phyloP scores from a whole-genome alignment of 1,140 invertebrate genomes.

The Kradibia gibbosae region DNA sequence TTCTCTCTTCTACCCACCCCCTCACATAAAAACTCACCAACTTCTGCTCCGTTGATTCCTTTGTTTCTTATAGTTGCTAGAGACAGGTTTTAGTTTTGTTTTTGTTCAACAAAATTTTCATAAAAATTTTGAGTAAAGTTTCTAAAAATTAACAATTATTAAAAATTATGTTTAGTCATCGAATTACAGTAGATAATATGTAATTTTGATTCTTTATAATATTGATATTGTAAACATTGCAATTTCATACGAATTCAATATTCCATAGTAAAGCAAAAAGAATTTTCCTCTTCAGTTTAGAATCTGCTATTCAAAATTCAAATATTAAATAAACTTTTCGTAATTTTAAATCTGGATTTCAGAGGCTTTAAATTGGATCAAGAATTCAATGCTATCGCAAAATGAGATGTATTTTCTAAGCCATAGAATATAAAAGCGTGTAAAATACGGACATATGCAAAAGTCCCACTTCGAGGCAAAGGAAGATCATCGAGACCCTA shows the following conservation, averaged over 20 bases:
- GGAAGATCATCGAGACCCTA: slow-evolving; percentile 26
- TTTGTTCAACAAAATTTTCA: neutral
- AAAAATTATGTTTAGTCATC: too few species aligned
- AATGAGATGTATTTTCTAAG: slow-evolving; percentile 22
- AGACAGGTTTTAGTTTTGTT: slow-evolving; percentile 5
- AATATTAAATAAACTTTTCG: neutral
- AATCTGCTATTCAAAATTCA: neutral
- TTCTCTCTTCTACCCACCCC: neutral
- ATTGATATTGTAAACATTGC: too few species aligned
- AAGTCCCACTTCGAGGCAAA: slow-evolving; percentile 44
- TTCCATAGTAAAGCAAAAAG: too few species aligned
- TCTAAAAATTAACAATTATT: too few species aligned
- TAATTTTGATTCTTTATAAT: too few species aligned
- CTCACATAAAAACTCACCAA: too few species aligned
- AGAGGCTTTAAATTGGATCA: slow-evolving; percentile 14
- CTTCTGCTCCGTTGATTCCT: neutral
- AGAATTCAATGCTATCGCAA: neutral
- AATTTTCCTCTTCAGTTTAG: too few species aligned
- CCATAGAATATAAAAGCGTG: slow-evolving; percentile 47
- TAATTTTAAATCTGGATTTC: neutral
- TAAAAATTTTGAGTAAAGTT: neutral
- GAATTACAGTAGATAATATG: too few species aligned
- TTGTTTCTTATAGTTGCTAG: slow-evolving; percentile 12
- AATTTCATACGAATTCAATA: too few species aligned
- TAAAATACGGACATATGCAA: slow-evolving; percentile 63